Base-by-base conservation (phyloP, 2,888 invertebrate species). In the Aleiodes leptofemur region DNA sequence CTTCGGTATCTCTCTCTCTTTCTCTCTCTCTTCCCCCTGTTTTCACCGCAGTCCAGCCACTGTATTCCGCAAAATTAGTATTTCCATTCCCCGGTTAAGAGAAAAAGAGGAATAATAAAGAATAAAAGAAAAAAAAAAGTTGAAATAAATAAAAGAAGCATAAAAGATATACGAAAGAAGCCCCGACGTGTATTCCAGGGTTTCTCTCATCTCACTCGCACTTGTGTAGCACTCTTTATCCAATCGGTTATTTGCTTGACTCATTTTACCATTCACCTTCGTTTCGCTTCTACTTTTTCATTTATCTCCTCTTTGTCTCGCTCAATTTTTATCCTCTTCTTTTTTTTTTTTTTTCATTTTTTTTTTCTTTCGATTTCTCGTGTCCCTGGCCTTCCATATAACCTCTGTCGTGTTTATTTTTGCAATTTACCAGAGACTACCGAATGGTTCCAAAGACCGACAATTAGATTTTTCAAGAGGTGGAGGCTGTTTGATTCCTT, bases 41-140 rank as follows among this genome's bases (percentile, higher is more conserved):
- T 85, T 88, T 87, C 23, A 89, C 89, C 89, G 85, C 88, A 89
- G 87, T 87, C 86, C 86, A 81, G 88, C 89, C 88, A 89, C 89
- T 82, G 89, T 89, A 88, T 89, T 89, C 89, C 89, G 88, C 88
- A 89, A 88, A 89, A 89, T 89, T 88, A 89, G 88, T 89, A 88
- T 89, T 89, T 88, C 88, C 88, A 88, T 88, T 87, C 84, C 85
- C 83, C 74, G 82, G 82, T 81, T 83, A 82, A 82, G 82, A 82
- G 82, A 82, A 80, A 80, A 79, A 79, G 5, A 82, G 80, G 83
- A 82, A 82, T 82, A 82, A 82, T 81, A 79, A 23, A 23, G 23
- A 2, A 23, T 23, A 23, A 23, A 23, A 23, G 23, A 23, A 23
- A 80, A 79, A 80, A 81, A 79, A 74, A 77, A 80, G 73, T 61